Conservation (phyloP, 2,113 vertebrate genomes). For the Actenoides hombroni region DNA sequence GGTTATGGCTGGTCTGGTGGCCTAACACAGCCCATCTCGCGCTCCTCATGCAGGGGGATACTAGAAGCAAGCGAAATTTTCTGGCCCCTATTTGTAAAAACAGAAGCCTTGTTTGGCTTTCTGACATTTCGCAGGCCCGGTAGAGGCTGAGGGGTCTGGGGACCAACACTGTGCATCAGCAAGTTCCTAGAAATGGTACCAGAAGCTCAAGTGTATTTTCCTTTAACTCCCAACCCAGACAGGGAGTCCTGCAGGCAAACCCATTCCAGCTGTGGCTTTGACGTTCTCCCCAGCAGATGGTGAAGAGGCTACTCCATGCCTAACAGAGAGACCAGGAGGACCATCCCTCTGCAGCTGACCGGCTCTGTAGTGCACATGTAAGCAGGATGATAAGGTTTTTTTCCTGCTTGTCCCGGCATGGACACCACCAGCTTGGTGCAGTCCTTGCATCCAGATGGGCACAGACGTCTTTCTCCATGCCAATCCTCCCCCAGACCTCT, state of each 20-base stretch:
- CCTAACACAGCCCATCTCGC: not conserved
- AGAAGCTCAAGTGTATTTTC: not conserved
- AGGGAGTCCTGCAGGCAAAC: not conserved
- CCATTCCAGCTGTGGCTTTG: not conserved
- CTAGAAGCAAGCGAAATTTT: not conserved
- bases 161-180: not conserved
- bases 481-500: not conserved
- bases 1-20: not conserved
- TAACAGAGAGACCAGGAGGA: not conserved
- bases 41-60: not conserved
- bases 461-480: not conserved
- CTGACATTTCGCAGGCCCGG: not conserved
- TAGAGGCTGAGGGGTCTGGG: not conserved
- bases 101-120: not conserved
- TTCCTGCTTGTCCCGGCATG: not conserved
- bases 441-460: not conserved
- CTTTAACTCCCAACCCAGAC: not conserved
- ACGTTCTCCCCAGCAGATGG: not conserved
- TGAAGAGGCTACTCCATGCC: fast-evolving
- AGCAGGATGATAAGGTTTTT: fast-evolving
- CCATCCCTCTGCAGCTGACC: not conserved
- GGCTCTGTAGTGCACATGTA: fast-evolving
- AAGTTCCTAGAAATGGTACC: not conserved
- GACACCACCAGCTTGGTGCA: fast-evolving
- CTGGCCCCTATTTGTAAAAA: not conserved